Evolutionary conservation across 2,797 vertebrate genomes (phyloP), one percentile per base, ranked within the genome.

Genomic region (Pangasius larnaudii): DNA sequence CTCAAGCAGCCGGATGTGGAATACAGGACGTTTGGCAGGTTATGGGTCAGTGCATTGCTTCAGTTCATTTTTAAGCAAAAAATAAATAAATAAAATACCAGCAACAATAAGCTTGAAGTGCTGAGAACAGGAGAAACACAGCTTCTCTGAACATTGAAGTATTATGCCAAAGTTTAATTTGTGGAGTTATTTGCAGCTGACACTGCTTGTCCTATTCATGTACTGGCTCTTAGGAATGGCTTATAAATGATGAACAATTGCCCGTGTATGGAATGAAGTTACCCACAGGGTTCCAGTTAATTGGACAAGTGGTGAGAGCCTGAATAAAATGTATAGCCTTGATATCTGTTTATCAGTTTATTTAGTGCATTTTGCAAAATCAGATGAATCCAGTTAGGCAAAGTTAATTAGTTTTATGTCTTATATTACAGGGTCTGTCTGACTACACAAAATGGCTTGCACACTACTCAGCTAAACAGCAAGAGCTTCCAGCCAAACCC

Each of bases 191-290:
- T 51, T 84, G 3, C 33, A 67, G 36, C 39, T 30, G 27, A 74
- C 39, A 19, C 36, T 61, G 49, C 16, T 88, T 69, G 19, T 51
- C 72, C 13, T 87, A 6, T 30, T 88, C 13, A 63, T 77, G 22
- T 24, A 33, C 9, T 86, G 61, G 24, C 88, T 84, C 85, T 30
- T 89, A 97, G 97, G 96, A 97, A 93, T 96, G 96, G 96, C 93
- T 97, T 24, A 93, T 97, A 90, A 97, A 96, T 87, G 91, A 95
- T 49, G 94, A 95, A 82, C 92, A 93, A 1, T 87, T 94, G 0
- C 93, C 96, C 8, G 96, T 97, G 71, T 96, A 95, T 89, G 97
- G 97, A n/a, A 97, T 97, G 96, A 97, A 97, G 93, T 93, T 97
- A 72, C 96, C 97, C 0, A 96, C 96, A 4, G 96, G 96, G 24